Evolutionary conservation across 2,113 vertebrate genomes (phyloP).

Genomic region (Lonchura striata): DNA sequence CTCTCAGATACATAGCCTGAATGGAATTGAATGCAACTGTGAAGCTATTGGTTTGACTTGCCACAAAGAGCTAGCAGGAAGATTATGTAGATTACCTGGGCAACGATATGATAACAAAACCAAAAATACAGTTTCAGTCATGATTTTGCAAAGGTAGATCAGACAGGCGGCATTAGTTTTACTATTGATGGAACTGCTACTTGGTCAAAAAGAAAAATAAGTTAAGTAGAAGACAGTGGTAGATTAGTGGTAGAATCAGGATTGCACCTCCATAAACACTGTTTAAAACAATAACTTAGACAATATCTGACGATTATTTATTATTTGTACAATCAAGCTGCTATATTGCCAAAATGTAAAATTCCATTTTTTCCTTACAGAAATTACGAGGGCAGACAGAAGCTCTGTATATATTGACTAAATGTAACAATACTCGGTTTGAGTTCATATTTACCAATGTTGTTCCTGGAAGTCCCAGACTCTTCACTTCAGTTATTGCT

Average conservation of each 20-base stretch:
- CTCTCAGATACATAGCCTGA: background rate
- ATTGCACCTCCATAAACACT: background rate
- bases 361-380: slow-evolving; percentile 72
- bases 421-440: slow-evolving; percentile 95
- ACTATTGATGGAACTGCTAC: background rate
- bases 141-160: background rate
- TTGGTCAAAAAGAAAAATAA: background rate
- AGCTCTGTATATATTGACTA: slow-evolving; percentile 97
- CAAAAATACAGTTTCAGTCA: background rate
- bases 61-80: background rate
- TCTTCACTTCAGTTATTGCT: slow-evolving; percentile 98
- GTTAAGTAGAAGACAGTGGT: background rate
- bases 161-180: background rate
- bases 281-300: background rate
- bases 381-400: slow-evolving; percentile 97
- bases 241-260: background rate
- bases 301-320: background rate
- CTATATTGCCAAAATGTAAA: background rate
- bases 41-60: background rate
- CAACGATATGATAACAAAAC: background rate
- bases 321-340: background rate
- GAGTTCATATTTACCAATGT: slow-evolving; percentile 99
- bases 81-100: background rate
- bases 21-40: background rate
- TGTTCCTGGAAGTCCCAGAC: slow-evolving; percentile 92